Percentiles rank a stretch among this genome's conserved stretches.
These are phyloP conservation scores for Margaritifera margaritifera DNA, from an alignment of 2,888 invertebrate species.

Conservation along the genomic window DNA sequence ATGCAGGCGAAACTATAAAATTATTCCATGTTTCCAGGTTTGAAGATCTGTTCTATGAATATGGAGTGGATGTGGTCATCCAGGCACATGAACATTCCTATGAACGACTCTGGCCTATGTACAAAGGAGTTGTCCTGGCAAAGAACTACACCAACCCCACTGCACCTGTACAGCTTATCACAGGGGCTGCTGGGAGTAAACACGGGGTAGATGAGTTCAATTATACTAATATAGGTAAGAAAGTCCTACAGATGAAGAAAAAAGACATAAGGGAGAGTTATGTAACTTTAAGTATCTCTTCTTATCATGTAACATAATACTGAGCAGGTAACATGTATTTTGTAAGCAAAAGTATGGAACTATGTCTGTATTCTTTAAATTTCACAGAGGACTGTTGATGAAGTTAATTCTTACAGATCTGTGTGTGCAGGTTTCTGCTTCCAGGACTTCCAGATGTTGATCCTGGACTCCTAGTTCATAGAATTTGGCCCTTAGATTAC, in stretches of 20 bases:
- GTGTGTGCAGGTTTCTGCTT: too few species aligned
- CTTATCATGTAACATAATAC: too few species aligned
- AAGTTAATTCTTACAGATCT: too few species aligned
- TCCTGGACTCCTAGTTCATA: too few species aligned
- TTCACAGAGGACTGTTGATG: too few species aligned
- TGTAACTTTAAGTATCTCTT: background rate
- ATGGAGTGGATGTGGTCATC: slow-evolving; percentile 58
- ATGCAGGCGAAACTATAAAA: background rate
- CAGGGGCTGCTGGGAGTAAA: slow-evolving; percentile 52
- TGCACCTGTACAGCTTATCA: slow-evolving; percentile 54
- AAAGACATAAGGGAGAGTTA: background rate
- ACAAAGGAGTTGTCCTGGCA: slow-evolving; percentile 44
- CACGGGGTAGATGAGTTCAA: slow-evolving; percentile 40
- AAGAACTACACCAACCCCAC: slow-evolving; percentile 51
- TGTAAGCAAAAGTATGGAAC: too few species aligned
- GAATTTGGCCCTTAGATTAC: too few species aligned
- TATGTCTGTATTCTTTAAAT: too few species aligned
- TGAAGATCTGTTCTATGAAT: slow-evolving; percentile 55
- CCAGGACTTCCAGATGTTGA: too few species aligned
- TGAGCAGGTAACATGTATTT: too few species aligned
- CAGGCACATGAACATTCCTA: slow-evolving; percentile 61
- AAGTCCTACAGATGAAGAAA: background rate
- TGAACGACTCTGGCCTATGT: slow-evolving; percentile 60
- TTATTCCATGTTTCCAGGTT: slow-evolving; percentile 35
- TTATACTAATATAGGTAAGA: slow-evolving; percentile 3